These are phyloP conservation scores for Tragopan temminckii DNA, from an alignment of 2,797 vertebrate species.

Conservation along the genomic window DNA sequence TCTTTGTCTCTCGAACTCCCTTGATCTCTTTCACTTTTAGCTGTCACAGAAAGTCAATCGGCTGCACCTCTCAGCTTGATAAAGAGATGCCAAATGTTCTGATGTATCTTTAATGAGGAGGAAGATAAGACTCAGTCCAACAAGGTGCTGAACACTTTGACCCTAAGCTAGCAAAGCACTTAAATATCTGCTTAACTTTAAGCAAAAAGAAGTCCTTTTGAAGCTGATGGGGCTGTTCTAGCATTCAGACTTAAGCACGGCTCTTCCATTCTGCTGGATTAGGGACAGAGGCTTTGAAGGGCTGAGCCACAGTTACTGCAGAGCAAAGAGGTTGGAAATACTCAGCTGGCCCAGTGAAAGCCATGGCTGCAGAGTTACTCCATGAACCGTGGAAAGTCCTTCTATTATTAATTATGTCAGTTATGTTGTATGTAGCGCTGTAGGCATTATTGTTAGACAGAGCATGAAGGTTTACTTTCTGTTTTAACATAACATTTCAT, in stretches of 20 bases:
- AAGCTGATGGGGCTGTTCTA: constrained; percentile 34
- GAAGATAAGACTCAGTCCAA: constrained; percentile 55
- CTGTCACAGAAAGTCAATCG: constrained; percentile 68
- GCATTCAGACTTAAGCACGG: constrained; percentile 31
- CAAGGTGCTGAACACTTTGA: constrained; percentile 61
- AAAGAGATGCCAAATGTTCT: constrained; percentile 60
- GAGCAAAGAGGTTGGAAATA: not conserved
- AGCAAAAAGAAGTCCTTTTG: constrained; percentile 35
- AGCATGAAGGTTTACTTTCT: not conserved
- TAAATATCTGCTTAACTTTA: constrained; percentile 61
- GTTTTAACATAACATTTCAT: not conserved
- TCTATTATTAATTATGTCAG: not conserved
- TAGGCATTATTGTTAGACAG: not conserved
- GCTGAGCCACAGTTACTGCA: not conserved
- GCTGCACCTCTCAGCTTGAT: constrained; percentile 64
- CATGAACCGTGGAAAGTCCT: not conserved
- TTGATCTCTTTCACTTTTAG: constrained; percentile 67
- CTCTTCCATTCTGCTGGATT: not conserved
- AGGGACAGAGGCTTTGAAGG: not conserved
- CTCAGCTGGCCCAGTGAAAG: not conserved
- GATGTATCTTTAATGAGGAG: constrained; percentile 70
- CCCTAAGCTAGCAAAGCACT: constrained; percentile 55
- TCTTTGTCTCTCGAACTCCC: constrained; percentile 64
- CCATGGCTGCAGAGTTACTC: not conserved
- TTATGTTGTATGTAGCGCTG: not conserved